Base-by-base conservation (phyloP, 2,888 invertebrate genomes). In the Aphodius sticticus region DNA sequence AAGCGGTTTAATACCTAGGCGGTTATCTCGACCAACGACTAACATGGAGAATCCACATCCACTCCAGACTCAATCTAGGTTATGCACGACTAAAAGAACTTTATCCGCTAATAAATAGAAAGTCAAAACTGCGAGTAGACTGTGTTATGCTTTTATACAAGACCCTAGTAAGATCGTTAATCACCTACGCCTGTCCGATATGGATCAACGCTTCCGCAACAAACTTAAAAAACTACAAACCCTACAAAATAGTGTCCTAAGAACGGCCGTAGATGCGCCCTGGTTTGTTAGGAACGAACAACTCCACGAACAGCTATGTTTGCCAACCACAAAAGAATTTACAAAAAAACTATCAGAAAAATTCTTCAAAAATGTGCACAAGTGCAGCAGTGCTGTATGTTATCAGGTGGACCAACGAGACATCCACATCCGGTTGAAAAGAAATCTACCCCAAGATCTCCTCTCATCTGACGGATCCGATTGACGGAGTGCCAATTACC, bases 221-320 rank as follows among this genome's bases (percentile, higher is more conserved):
- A 26, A 26, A 26, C 26, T 26, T 26, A 26, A 26, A 26, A 26
- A 26, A 26, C 26, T 26, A 26, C 26, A 26, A 26, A 26, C 26
- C 26, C 26, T 26, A 26, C 26, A 26, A 26, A 26, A 26, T 26
- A 71, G 26, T 2, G 16, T 77, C 9, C 36, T 77, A 15, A 5
- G 77, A 14, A 77, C 70, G 37, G 38, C 77, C 16, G 36, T 70
- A 14, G 53, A 76, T 76, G 76, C 76, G 1, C 76, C 53, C 37
- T 76, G 37, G 26, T 77, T 69, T 15, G 69, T 77, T 16, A 6
- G 77, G 77, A 71, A 77, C 70, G 70, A 15, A 6, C 70, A 70
- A 16, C 26, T 77, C 6, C 72, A 77, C 15, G 26, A 35, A 6
- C 36, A 77, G 16, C 9, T 37, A 7, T 16, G n/a, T 16, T 12